Conservation (phyloP, 2,888 invertebrate genomes). For the Harpalus rubripes region DNA sequence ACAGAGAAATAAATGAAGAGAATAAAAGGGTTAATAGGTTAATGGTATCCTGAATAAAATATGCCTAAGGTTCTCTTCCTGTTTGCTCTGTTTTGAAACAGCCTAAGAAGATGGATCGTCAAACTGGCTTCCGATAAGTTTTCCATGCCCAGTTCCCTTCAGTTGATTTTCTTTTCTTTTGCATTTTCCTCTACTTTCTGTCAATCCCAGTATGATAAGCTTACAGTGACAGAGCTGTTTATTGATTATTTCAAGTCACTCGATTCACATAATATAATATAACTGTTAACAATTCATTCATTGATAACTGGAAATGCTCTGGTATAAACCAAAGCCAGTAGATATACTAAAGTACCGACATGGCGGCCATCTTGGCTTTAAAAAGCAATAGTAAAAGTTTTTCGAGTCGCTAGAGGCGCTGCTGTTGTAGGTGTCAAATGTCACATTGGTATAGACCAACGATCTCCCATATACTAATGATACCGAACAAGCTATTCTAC, state of each 20-base stretch:
- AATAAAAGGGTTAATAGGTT: constrained; percentile 65
- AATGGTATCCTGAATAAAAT: constrained; percentile 55
- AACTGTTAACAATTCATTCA: constrained; percentile 22
- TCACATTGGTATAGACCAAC: no score
- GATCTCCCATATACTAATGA: no score
- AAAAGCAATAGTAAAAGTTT: no score
- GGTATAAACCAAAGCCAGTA: constrained; percentile 6
- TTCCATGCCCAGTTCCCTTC: constrained; percentile 72
- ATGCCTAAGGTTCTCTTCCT: constrained; percentile 76
- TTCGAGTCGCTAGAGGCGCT: no score
- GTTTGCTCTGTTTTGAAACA: constrained; percentile 79
- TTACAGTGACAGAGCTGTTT: constrained; percentile 33
- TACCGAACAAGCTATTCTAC: no score
- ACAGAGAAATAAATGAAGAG: constrained; percentile 23
- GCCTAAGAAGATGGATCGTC: constrained; percentile 82
- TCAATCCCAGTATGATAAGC: constrained; percentile 30
- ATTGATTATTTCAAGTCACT: constrained; percentile 48
- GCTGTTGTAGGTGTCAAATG: no score
- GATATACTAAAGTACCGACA: no score
- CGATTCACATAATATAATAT: constrained; percentile 14
- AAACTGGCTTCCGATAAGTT: constrained; percentile 75
- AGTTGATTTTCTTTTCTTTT: constrained; percentile 69
- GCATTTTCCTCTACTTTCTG: constrained; percentile 40
- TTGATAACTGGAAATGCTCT: constrained; percentile 21
- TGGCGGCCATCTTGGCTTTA: no score